These are phyloP conservation scores for Idaea aversata DNA, from an alignment of 2,888 invertebrate species.

Conservation along the genomic window DNA sequence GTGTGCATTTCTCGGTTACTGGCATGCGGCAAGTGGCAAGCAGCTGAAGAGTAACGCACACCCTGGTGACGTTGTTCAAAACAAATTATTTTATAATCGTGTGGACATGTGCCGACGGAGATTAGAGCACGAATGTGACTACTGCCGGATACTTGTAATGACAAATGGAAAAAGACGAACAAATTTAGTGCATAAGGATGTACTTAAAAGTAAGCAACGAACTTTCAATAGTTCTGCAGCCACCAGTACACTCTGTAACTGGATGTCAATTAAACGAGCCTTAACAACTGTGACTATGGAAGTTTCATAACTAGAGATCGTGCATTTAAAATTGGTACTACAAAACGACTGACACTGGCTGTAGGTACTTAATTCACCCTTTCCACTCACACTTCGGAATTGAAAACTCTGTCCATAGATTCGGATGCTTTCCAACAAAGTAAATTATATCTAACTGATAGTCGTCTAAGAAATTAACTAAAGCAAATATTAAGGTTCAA, in stretches of 20 bases:
- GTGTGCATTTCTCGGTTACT: constrained; percentile 33
- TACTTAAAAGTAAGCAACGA: constrained; percentile 58
- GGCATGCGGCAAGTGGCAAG: neutral
- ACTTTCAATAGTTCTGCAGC: constrained; percentile 62
- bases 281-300: constrained; percentile 63
- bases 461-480: constrained; percentile 37
- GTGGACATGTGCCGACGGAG: constrained; percentile 64
- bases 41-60: neutral
- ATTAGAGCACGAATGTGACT: constrained; percentile 34
- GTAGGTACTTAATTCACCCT: constrained; percentile 59
- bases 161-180: constrained; percentile 27
- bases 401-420: constrained; percentile 54
- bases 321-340: constrained; percentile 63
- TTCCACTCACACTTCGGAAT: constrained; percentile 49
- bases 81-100: constrained; percentile 34
- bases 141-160: constrained; percentile 28
- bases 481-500: constrained; percentile 34
- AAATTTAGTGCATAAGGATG: constrained; percentile 42
- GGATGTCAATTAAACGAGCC: constrained; percentile 74
- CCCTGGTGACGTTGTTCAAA: neutral
- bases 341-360: constrained; percentile 54
- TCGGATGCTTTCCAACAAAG: constrained; percentile 55
- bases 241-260: constrained; percentile 45
- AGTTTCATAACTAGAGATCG: constrained; percentile 47
- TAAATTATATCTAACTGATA: constrained; percentile 34